phyloP scores from a whole-genome alignment of 2,113 vertebrate genomes.

The Tiliqua scincoides region DNA sequence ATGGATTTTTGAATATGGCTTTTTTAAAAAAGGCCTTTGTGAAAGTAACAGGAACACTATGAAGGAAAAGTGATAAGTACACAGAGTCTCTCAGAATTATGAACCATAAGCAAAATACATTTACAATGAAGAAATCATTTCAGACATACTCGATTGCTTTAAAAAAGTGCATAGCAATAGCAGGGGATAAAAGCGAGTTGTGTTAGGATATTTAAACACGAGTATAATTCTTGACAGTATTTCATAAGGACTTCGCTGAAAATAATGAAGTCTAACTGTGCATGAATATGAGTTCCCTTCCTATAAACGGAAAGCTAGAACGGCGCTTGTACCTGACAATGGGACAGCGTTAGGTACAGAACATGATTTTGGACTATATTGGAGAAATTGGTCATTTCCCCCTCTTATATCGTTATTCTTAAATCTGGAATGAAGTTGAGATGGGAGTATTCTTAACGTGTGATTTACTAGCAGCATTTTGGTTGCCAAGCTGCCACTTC shows the following conservation, averaged over 20 bases:
- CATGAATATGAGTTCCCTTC: neutral
- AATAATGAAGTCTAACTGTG: neutral
- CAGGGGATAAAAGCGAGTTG: neutral
- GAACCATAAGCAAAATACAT: conserved; percentile 1
- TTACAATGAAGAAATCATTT: conserved; percentile 2
- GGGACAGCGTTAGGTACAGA: neutral
- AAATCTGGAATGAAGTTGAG: neutral
- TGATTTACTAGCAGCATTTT: neutral
- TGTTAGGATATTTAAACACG: neutral
- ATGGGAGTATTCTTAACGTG: neutral
- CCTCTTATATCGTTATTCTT: neutral
- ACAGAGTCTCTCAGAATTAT: neutral
- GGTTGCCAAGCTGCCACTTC: neutral
- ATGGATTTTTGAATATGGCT: neutral
- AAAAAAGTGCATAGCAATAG: neutral
- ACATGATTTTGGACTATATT: neutral
- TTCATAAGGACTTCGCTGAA: neutral
- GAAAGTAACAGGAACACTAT: neutral
- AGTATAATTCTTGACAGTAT: neutral
- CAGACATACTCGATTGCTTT: neutral
- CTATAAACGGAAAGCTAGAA: neutral
- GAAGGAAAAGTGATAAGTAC: neutral
- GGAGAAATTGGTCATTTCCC: neutral
- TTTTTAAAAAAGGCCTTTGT: neutral
- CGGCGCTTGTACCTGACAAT: neutral